Evolutionary conservation across 2,888 invertebrate species (phyloP), one percentile per base, ranked within the genome.

Genomic region (Lithophane semibrunnea): DNA sequence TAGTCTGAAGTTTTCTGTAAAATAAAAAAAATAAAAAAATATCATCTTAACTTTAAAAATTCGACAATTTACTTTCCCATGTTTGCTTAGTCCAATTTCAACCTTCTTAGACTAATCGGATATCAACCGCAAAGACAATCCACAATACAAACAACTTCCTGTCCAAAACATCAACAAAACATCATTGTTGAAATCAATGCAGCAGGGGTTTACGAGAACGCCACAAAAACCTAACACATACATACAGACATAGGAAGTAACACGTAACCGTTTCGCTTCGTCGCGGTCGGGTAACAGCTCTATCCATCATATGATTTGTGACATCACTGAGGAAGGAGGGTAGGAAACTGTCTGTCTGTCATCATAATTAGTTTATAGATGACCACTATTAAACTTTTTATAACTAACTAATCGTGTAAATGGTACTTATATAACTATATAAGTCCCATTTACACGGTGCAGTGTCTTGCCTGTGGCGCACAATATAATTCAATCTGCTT

Each of bases 181-280:
- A 56, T 61, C 79, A 73, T 76, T 77, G 70, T 68, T 75, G 76
- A 68, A 86, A 84, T 61, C 73, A 61, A 77, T 65, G 67, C 74
- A 80, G 64, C 74, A 79, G 66, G 47, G 72, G 80, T 87, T 87
- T 85, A 75, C 75, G 78, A 85, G 83, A 85, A 69, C 44, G 44
- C 9, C 29, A 42, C 74, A 87, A 86, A 87, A 85, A 60, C 64
- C 18, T 13, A 29, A 75, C 58, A 64, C 49, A 58, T 29, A 68
- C 44, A 24, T 74, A 68, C 68, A 69, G 18, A 72, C 60, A 49
- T 72, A 88, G 86, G 88, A 87, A 87, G 88, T 80, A 77, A 79
- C 69, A 79, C 78, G 70, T 88, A 88, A 86, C 74, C 70, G 79
- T 73, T 65, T 70, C 75, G 81, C 84, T 79, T 77, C 85, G 42